These are phyloP conservation scores for Salticus scenicus DNA, from an alignment of 2,888 invertebrate species.

Conservation along the genomic window DNA sequence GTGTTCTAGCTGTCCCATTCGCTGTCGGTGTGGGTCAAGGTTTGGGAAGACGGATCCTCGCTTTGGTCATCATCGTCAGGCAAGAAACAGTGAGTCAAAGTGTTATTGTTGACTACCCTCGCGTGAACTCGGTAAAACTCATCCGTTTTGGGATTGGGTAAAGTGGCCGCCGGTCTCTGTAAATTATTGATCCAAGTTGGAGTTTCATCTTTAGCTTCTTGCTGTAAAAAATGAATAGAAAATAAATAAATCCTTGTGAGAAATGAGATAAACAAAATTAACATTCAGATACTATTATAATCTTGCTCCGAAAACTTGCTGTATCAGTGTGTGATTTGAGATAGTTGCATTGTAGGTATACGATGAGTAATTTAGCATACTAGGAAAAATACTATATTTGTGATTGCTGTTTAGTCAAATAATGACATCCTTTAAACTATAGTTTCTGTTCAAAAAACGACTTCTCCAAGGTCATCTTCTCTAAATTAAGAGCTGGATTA, in stretches of 20 bases:
- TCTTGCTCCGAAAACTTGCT: background rate
- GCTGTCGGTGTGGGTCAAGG: background rate
- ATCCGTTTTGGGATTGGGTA: constrained; percentile 40
- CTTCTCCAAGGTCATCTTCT: no score
- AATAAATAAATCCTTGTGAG: no score
- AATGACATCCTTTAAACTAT: no score
- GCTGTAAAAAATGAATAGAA: constrained; percentile 22
- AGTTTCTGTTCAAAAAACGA: no score
- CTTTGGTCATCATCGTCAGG: background rate
- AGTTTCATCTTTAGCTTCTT: constrained; percentile 8
- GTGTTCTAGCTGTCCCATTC: background rate
- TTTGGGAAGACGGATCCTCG: background rate
- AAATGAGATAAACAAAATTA: no score
- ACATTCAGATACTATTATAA: background rate
- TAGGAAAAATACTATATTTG: no score
- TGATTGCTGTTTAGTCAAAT: no score
- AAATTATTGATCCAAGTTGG: constrained; percentile 50
- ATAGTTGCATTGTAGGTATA: no score
- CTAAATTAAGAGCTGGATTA: no score
- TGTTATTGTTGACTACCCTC: constrained; percentile 32
- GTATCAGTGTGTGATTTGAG: no score
- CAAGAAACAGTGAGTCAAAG: background rate
- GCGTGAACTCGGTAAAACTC: constrained; percentile 66
- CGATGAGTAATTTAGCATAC: no score
- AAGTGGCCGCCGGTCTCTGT: constrained; percentile 26